Conservation (phyloP, 2,888 invertebrate genomes). For the Hoplodrina blanda region DNA sequence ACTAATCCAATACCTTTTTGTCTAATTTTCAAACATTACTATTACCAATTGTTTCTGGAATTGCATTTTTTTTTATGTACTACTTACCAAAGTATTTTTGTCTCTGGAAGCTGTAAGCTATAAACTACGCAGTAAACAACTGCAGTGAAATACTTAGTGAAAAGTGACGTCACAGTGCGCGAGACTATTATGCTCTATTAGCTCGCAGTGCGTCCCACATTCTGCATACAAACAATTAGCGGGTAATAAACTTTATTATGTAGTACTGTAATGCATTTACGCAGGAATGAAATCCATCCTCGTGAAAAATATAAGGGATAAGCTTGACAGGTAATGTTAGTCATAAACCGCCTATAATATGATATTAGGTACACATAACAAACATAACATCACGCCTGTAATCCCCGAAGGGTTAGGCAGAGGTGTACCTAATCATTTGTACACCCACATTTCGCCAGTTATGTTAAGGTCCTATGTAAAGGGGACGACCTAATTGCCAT, state of each 20-base stretch:
- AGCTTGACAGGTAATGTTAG: slow-evolving; percentile 38
- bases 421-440: no score
- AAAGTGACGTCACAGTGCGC: slow-evolving; percentile 30
- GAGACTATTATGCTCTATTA: slow-evolving; percentile 38
- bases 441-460: no score
- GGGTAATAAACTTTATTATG: slow-evolving; percentile 64
- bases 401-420: no score
- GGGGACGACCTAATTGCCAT: no score
- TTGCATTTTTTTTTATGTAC: no score
- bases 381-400: no score
- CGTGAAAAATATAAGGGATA: slow-evolving; percentile 40
- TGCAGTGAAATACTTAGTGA: neutral
- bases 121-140: neutral
- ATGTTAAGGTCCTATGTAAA: no score
- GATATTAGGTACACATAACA: neutral
- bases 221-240: slow-evolving; percentile 60
- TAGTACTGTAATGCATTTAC: slow-evolving; percentile 55
- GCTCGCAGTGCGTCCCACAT: slow-evolving; percentile 61
- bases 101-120: neutral
- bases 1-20: no score
- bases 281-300: slow-evolving; percentile 48
- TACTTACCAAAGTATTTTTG: no score
- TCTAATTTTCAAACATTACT: no score
- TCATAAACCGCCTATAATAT: slow-evolving; percentile 27
- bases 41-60: no score